Evolutionary conservation across 2,888 invertebrate species (phyloP).

Genomic region (Leptopterna dolabrata): DNA sequence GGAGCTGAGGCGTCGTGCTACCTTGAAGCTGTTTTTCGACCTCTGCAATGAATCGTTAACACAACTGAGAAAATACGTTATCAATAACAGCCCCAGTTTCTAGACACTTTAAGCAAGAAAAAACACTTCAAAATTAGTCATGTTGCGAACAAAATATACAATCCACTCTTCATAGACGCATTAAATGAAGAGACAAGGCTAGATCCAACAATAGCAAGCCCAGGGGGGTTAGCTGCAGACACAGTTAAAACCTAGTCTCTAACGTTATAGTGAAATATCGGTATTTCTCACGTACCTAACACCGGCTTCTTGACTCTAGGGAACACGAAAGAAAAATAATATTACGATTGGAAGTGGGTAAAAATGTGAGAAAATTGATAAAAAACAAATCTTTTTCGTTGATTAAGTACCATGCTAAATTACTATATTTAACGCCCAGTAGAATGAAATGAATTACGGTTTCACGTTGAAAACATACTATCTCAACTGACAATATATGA

Average conservation of each 20-base stretch:
- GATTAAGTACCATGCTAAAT: no score
- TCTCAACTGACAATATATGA: no score
- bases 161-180: constrained; percentile 21
- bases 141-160: background rate
- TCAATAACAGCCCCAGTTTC: no score
- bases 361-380: background rate
- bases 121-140: background rate
- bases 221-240: constrained; percentile 17
- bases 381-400: no score
- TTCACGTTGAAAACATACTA: no score
- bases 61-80: background rate
- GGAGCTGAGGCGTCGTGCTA: constrained; percentile 69
- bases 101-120: background rate
- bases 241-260: background rate
- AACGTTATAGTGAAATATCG: background rate
- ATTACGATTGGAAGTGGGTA: background rate
- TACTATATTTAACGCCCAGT: no score
- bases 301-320: constrained; percentile 45
- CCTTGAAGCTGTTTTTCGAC: constrained; percentile 93
- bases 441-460: no score
- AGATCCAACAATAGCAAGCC: constrained; percentile 4
- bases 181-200: background rate
- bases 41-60: constrained; percentile 72
- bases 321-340: constrained; percentile 21
- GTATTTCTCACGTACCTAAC: constrained; percentile 39